These are phyloP conservation scores for Squalus acanthias DNA, from an alignment of 2,797 vertebrate genomes.

Conservation along the genomic window DNA sequence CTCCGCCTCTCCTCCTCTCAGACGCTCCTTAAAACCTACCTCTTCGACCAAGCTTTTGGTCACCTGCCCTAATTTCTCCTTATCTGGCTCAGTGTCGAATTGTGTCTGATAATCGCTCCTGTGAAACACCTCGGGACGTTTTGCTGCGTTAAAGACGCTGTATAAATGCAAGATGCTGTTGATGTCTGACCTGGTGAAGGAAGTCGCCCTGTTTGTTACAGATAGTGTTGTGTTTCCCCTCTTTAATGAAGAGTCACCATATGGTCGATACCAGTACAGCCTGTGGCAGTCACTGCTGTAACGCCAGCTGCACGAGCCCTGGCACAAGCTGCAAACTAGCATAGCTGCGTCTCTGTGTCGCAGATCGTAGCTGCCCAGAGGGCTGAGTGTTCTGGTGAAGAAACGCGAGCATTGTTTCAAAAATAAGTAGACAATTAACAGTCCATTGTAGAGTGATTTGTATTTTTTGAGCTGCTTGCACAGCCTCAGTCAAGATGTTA, in stretches of 20 bases:
- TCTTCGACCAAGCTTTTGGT: too few relatives aligned
- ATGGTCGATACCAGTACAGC: background rate
- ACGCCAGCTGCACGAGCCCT: constrained; percentile 1
- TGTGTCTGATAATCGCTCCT: background rate
- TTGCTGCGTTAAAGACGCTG: background rate
- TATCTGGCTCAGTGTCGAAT: background rate
- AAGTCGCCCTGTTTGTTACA: background rate
- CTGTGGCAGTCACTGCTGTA: constrained; percentile 1
- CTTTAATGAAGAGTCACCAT: background rate
- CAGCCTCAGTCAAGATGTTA: background rate
- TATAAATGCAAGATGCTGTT: background rate
- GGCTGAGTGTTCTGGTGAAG: background rate
- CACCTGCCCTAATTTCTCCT: too few relatives aligned
- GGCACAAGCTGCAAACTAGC: background rate
- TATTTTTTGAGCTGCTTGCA: background rate
- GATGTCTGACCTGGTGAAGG: background rate
- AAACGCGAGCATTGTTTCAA: background rate
- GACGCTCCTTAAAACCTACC: too few relatives aligned
- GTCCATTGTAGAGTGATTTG: background rate
- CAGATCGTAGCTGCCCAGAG: background rate
- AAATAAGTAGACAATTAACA: background rate
- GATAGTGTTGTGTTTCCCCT: background rate
- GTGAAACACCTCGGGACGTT: background rate
- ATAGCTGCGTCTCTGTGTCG: background rate
- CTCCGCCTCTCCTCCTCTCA: too few relatives aligned